Conservation (phyloP, 23 tunicate species). For the Styela clava region DNA sequence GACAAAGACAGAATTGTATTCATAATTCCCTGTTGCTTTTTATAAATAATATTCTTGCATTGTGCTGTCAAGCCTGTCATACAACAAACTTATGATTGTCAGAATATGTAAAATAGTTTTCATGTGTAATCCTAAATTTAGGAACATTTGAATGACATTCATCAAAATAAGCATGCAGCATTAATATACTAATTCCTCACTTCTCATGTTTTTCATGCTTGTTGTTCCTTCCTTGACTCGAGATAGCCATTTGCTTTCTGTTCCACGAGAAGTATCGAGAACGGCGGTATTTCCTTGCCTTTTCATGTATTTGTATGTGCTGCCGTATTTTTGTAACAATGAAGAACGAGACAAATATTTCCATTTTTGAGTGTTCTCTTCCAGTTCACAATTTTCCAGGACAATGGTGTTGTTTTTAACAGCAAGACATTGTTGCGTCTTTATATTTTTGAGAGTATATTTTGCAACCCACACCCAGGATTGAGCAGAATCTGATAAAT, state of each 20-base stretch:
- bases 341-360: slow-evolving; percentile 10
- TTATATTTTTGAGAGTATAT: slow-evolving; percentile 39
- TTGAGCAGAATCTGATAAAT: slow-evolving; percentile 26
- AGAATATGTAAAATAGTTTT: too few species aligned
- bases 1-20: too few species aligned
- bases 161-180: too few species aligned
- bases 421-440: slow-evolving; percentile 50
- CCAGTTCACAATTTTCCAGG: slow-evolving; percentile 50
- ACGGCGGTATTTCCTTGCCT: slow-evolving; percentile 1
- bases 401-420: slow-evolving; percentile 25
- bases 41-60: too few species aligned
- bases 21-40: too few species aligned
- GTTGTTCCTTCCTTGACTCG: slow-evolving; percentile 54
- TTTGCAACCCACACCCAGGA: slow-evolving; percentile 72
- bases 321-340: neutral
- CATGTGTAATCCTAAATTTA: too few species aligned
- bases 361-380: slow-evolving; percentile 9
- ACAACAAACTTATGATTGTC: too few species aligned
- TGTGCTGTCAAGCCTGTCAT: too few species aligned
- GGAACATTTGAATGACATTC: too few species aligned
- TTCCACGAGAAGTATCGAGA: neutral
- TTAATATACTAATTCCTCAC: too few species aligned
- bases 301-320: neutral
- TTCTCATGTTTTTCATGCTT: slow-evolving; percentile 53
- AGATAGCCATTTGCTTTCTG: slow-evolving; percentile 64